A percentile compares a stretch with the other conserved stretches of the same genome.
These are phyloP conservation scores for Recurvirostra avosetta DNA, from an alignment of 2,113 vertebrate genomes.

Conservation along the genomic window DNA sequence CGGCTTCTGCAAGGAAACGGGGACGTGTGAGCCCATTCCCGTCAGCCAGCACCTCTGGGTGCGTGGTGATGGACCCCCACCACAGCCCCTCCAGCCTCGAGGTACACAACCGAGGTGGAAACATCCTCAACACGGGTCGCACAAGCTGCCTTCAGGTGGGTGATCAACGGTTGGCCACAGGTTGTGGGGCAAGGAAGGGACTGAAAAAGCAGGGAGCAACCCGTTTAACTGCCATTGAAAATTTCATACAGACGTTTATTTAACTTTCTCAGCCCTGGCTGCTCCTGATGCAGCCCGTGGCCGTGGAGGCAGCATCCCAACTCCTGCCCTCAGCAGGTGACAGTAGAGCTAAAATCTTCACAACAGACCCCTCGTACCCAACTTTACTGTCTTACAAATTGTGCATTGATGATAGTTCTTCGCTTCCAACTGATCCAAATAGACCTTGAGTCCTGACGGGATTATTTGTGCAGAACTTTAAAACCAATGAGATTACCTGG, in stretches of 20 bases:
- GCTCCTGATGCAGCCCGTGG: fast-evolving
- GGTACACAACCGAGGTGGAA: fast-evolving
- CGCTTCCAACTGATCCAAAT: neutral
- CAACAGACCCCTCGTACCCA: no score
- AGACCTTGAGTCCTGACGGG: neutral
- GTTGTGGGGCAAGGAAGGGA: neutral
- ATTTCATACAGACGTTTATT: fast-evolving
- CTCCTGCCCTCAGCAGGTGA: neutral
- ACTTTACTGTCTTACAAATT: neutral
- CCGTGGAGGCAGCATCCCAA: fast-evolving
- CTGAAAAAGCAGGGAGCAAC: neutral
- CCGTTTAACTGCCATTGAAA: neutral
- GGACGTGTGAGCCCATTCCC: fast-evolving
- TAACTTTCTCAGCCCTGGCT: neutral
- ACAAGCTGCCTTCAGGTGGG: neutral
- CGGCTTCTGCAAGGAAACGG: fast-evolving
- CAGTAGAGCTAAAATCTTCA: neutral
- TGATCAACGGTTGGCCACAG: fast-evolving
- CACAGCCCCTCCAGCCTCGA: fast-evolving
- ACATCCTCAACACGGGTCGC: fast-evolving
- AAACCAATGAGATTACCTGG: neutral
- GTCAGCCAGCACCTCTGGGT: fast-evolving
- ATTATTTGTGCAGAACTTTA: neutral
- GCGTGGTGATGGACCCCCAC: neutral
- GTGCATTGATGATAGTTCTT: neutral